Percentiles rank a stretch among this genome's conserved stretches.
Evolutionary conservation across 2,113 vertebrate species (phyloP).

Genomic region (Mugil cephalus): DNA sequence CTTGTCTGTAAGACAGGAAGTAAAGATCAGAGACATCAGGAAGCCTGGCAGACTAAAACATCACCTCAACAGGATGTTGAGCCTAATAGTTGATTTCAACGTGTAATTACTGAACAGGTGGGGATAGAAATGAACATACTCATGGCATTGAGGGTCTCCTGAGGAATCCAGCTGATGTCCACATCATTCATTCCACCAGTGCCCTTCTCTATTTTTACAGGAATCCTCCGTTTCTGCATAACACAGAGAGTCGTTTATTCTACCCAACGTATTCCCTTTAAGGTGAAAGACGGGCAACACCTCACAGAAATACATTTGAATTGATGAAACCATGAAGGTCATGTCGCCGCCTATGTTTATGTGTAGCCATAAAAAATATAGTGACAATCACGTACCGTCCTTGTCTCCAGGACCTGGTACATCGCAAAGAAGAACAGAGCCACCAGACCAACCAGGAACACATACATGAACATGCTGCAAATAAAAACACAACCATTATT

Average conservation of each 20-base stretch:
- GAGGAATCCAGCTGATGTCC: slow-evolving; percentile 88
- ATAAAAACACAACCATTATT: background rate
- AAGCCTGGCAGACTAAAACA: background rate
- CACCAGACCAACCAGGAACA: slow-evolving; percentile 83
- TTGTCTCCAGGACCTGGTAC: slow-evolving; percentile 83
- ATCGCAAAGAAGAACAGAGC: slow-evolving; percentile 76
- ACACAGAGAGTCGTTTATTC: slow-evolving; percentile 4
- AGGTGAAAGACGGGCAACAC: background rate
- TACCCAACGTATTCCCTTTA: background rate
- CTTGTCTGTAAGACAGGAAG: slow-evolving; percentile 74
- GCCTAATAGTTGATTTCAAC: background rate
- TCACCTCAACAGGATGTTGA: background rate
- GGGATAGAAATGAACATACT: slow-evolving; percentile 73
- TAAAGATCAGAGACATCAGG: slow-evolving; percentile 14
- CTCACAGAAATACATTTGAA: no score
- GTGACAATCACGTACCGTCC: slow-evolving; percentile 74
- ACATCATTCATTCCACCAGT: slow-evolving; percentile 79
- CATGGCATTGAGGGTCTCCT: slow-evolving; percentile 86
- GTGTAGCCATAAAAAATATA: background rate
- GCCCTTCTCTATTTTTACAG: slow-evolving; percentile 83
- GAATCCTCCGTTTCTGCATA: slow-evolving; percentile 80
- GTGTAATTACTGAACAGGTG: slow-evolving; percentile 4
- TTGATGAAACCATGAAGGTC: no score
- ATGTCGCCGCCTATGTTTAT: no score
- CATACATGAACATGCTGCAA: slow-evolving; percentile 84